phyloP scores from a whole-genome alignment of 2,113 vertebrate species.

The Aix galericulata region DNA sequence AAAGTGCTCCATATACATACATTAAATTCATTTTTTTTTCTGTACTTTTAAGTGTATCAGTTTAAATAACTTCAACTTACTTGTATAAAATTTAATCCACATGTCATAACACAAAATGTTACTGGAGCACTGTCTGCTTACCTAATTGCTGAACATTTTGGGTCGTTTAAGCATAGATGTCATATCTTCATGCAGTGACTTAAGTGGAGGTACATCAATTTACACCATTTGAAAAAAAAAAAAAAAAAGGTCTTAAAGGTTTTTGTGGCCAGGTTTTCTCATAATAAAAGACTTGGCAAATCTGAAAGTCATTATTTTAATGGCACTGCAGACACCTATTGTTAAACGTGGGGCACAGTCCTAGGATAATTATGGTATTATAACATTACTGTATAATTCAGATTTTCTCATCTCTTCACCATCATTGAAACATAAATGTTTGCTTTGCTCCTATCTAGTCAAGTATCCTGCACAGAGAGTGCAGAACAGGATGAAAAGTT shows the following conservation, averaged over 20 bases:
- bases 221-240: neutral
- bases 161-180: conserved; percentile 25
- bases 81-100: neutral
- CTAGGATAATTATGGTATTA: conserved; percentile 21
- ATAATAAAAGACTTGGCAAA: conserved; percentile 41
- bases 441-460: neutral
- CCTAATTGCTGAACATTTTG: conserved; percentile 15
- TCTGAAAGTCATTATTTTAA: conserved; percentile 53
- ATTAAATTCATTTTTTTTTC: neutral
- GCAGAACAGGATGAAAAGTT: neutral
- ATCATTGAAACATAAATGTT: neutral
- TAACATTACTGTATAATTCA: conserved; percentile 28
- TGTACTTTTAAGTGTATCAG: neutral
- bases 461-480: neutral
- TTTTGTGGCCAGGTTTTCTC: conserved; percentile 19
- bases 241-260: neutral
- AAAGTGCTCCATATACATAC: neutral
- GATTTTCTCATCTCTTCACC: neutral
- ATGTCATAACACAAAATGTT: neutral
- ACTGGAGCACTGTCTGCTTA: conserved; percentile 5
- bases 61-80: neutral
- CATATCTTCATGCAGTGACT: neutral
- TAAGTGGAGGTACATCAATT: conserved; percentile 15
- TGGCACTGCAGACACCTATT: conserved; percentile 34
- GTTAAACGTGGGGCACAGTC: conserved; percentile 31